phyloP scores from a whole-genome alignment of 2,113 vertebrate species.

The Vireo altiloquus region DNA sequence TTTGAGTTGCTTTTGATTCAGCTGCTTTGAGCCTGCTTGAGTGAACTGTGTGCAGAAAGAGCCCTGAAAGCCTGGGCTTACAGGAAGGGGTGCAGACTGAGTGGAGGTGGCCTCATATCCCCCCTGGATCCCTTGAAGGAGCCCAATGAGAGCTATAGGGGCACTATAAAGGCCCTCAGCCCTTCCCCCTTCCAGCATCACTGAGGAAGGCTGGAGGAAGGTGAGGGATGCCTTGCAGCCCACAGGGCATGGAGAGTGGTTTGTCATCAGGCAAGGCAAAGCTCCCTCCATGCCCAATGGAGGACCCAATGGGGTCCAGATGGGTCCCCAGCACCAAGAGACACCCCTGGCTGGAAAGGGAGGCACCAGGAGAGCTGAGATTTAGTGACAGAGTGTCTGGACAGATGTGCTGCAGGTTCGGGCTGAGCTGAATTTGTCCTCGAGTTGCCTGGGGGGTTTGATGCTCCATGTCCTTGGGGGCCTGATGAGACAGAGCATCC shows the following conservation, averaged over 20 bases:
- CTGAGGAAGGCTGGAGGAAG: not conserved
- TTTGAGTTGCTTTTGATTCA: not conserved
- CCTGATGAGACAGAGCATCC: not conserved
- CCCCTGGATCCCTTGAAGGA: not conserved
- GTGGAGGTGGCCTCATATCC: not conserved
- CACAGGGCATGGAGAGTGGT: not conserved
- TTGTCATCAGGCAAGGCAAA: not conserved
- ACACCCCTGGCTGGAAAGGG: not conserved
- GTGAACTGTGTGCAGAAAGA: not conserved
- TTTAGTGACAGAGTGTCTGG: not conserved
- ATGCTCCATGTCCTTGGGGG: not conserved
- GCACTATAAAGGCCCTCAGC: not conserved
- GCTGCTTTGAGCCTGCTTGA: not conserved
- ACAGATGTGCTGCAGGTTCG: not conserved
- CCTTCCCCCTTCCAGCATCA: not conserved
- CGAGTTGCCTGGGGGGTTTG: rapidly evolving
- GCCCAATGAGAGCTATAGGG: not conserved
- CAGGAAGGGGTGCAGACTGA: not conserved
- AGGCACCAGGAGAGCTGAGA: not conserved
- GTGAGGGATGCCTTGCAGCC: not conserved
- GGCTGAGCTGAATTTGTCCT: not conserved
- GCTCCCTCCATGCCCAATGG: rapidly evolving
- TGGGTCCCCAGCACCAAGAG: not conserved
- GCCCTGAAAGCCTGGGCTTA: not conserved
- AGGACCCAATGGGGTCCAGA: not conserved